These are phyloP conservation scores for Sternarchorhynchus goeldii DNA, from an alignment of 2,797 vertebrate genomes.

Conservation along the genomic window DNA sequence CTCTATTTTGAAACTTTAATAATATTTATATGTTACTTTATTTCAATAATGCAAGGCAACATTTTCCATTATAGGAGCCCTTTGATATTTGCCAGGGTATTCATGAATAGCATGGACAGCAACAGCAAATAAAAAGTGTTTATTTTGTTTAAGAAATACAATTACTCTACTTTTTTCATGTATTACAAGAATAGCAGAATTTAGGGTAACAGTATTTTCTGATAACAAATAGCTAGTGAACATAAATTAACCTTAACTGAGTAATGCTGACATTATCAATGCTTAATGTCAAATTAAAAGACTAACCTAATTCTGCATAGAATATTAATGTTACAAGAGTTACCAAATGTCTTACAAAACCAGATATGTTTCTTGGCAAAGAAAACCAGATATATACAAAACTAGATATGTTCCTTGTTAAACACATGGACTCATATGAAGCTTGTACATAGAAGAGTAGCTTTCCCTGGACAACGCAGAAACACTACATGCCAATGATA, in stretches of 20 bases:
- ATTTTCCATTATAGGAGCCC: no score
- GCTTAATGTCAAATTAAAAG: conserved; percentile 14
- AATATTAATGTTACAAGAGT: not conserved
- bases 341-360: not conserved
- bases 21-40: no score
- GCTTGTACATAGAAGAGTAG: not conserved
- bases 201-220: not conserved
- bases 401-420: no score
- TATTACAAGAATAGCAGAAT: not conserved
- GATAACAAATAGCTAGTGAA: not conserved
- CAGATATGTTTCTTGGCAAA: conserved; percentile 4
- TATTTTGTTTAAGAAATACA: not conserved
- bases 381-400: no score
- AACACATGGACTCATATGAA: no score
- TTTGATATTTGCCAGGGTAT: not conserved
- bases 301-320: conserved; percentile 1
- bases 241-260: not conserved
- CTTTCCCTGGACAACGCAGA: not conserved
- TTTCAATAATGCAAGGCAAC: no score
- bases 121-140: not conserved
- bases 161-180: not conserved
- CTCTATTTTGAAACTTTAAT: no score
- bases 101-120: not conserved
- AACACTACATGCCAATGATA: no score
- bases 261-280: not conserved